Evolutionary conservation across 2,797 vertebrate species (phyloP), one percentile per base, ranked within the genome.

Genomic region (Percopsis omiscomaycus): DNA sequence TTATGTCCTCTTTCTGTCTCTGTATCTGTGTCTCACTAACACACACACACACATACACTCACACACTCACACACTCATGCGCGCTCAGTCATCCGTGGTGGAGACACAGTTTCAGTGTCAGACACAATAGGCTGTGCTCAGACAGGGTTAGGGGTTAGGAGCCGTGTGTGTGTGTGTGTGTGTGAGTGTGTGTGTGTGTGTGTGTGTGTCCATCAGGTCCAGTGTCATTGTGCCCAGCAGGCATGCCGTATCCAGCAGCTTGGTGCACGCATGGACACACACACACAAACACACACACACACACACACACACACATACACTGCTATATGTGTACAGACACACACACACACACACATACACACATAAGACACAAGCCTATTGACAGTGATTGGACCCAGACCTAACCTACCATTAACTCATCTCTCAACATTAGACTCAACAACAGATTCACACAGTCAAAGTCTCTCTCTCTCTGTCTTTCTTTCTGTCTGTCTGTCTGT

Each of bases 91-190:
- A 86, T 68, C 78, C 84, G 14, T 88, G 76, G 69, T 59, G 37
- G 69, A 69, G 84, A 87, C 82, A 90, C 74, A 76, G 78, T 88
- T 86, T 82, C 78, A 75, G 84, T 83, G 80, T 82, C 77, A 85
- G 66, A 83, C 76, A 91, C 86, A 91, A 90, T 84, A 72, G 83
- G 54, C 76, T 82, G 51, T 64, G 75, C 79, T 83, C 80, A 89
- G 86, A 84, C 79, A 79, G 81, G 79, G 87, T 82, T 79, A 82
- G 67, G 78, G 83, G 79, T 82, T 60, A 85, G 80, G 81, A 68
- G 74, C 60, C 58, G 30, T 71, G 61, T 55, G 30, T 73, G 47
- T 63, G 60, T 66, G 74, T 76, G 77, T 78, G 67, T 79, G 76
- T 82, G 74, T 69, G 69, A 76, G 58, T 69, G 78, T 75, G 73